These are phyloP conservation scores for Mus caroli DNA, from an alignment of 2,797 vertebrate species.

Conservation along the genomic window DNA sequence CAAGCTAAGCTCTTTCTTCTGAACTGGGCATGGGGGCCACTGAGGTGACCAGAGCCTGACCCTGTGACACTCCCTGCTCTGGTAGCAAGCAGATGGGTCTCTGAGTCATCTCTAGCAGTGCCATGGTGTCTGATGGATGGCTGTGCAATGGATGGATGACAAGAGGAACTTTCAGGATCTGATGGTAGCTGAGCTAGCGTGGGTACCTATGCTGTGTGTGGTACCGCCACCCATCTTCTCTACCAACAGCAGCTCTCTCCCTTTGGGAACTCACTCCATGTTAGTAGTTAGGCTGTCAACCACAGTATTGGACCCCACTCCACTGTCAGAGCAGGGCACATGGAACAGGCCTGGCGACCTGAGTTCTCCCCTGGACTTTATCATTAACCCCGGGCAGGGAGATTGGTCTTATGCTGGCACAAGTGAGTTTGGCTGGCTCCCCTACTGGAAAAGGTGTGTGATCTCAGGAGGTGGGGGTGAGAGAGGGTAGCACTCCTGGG, in stretches of 20 bases:
- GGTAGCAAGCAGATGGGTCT: neutral
- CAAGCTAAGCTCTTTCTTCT: neutral
- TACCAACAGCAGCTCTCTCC: neutral
- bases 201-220: neutral
- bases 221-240: neutral
- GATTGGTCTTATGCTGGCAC: neutral
- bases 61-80: neutral
- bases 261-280: neutral
- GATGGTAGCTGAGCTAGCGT: neutral
- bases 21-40: neutral
- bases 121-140: neutral
- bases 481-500: neutral
- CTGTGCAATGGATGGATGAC: neutral
- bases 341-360: neutral
- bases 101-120: neutral
- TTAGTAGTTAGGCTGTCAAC: neutral
- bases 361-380: slow-evolving; percentile 28
- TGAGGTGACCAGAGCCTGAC: neutral
- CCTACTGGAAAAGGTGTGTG: neutral
- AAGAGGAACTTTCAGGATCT: neutral
- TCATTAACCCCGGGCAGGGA: neutral
- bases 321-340: neutral
- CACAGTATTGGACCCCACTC: neutral
- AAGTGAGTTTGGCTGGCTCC: neutral
- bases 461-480: neutral